phyloP scores from a whole-genome alignment of 2,797 vertebrate species.

The Euphonia xanthogaster region DNA sequence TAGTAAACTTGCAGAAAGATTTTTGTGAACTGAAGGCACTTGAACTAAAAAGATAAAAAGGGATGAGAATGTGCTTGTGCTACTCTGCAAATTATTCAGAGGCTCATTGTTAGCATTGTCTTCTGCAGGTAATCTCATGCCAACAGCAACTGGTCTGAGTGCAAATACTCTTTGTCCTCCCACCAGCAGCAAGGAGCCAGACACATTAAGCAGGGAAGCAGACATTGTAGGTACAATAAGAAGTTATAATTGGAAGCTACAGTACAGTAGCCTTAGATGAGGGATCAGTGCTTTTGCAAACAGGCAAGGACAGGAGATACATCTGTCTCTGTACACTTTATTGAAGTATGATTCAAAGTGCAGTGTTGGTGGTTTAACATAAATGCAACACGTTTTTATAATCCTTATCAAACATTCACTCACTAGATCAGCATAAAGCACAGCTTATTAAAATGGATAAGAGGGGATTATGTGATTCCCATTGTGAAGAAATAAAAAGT shows the following conservation, averaged over 20 bases:
- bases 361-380: conserved; percentile 33
- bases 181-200: background rate
- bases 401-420: conserved; percentile 68
- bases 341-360: conserved; percentile 33
- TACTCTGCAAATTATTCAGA: background rate
- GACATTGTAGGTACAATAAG: background rate
- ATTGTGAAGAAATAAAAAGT: conserved; percentile 25
- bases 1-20: background rate
- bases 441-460: conserved; percentile 64
- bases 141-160: background rate
- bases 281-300: background rate
- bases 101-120: background rate
- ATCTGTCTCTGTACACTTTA: background rate
- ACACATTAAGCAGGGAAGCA: background rate
- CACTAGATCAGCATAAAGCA: conserved; percentile 47
- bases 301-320: background rate
- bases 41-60: background rate
- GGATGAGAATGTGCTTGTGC: background rate
- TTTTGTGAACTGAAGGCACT: background rate
- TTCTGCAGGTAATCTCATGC: background rate
- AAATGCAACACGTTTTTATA: conserved; percentile 59
- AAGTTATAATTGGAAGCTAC: background rate
- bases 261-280: background rate
- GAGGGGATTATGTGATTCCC: conserved; percentile 46
- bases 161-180: background rate